phyloP scores from a whole-genome alignment of 2,113 vertebrate species.

The Tonatia bakeri region DNA sequence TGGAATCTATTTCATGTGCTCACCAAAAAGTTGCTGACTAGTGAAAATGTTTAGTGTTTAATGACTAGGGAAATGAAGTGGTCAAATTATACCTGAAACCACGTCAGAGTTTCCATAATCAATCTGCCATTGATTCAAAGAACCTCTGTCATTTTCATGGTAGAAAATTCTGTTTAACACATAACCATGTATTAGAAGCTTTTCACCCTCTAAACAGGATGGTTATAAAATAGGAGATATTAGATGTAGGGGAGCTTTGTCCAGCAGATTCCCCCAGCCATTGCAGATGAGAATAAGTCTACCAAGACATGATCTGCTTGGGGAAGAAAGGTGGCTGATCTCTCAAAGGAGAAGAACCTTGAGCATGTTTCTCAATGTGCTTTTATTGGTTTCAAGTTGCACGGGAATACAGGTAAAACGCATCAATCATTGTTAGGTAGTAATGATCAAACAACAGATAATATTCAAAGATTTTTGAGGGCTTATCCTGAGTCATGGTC shows the following conservation, averaged over 20 bases:
- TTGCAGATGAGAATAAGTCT: no score
- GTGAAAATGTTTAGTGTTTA: background rate
- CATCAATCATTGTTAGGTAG: no score
- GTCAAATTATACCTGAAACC: background rate
- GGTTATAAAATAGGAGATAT: background rate
- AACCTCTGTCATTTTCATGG: background rate
- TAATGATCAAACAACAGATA: no score
- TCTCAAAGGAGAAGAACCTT: no score
- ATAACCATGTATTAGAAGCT: background rate
- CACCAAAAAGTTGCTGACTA: background rate
- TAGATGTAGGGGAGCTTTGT: background rate
- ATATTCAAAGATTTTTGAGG: no score
- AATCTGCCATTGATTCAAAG: background rate
- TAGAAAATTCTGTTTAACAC: background rate
- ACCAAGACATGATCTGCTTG: no score
- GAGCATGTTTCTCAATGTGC: no score
- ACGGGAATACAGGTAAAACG: no score
- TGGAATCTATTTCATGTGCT: background rate
- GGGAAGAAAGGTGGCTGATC: no score
- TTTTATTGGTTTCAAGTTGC: no score
- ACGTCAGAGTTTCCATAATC: background rate
- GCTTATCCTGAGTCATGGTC: no score
- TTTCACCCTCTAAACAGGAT: background rate
- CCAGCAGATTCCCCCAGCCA: no score
- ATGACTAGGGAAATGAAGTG: background rate